These are phyloP conservation scores for Melangyna quadrimaculata DNA, from an alignment of 2,888 invertebrate species.

Conservation along the genomic window DNA sequence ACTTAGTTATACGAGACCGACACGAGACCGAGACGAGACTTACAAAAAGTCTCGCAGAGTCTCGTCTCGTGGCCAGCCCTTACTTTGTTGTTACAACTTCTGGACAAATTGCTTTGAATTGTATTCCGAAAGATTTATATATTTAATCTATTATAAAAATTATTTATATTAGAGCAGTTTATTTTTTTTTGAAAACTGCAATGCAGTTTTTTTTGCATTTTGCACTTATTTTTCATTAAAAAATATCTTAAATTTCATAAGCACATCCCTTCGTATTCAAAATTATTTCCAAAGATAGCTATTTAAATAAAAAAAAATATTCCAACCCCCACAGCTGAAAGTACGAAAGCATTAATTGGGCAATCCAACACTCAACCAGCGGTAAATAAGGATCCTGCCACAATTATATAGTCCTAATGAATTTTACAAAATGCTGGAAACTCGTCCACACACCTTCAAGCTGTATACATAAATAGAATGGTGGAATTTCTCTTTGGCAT, in stretches of 20 bases:
- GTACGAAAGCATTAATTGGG: constrained; percentile 36
- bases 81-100: too few species aligned
- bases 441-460: background rate
- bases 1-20: too few species aligned
- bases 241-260: background rate
- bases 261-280: background rate
- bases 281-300: background rate
- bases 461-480: background rate
- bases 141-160: too few species aligned
- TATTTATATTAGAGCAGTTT: too few species aligned
- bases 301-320: background rate
- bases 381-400: background rate
- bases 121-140: too few species aligned
- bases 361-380: background rate
- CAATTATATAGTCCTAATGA: constrained; percentile 8
- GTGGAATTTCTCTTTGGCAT: background rate
- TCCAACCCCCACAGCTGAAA: background rate
- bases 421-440: constrained; percentile 24
- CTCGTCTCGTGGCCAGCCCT: too few species aligned
- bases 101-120: too few species aligned
- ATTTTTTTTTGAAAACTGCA: too few species aligned
- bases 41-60: too few species aligned
- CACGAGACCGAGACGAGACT: too few species aligned
- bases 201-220: too few species aligned
- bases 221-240: too few species aligned